Base-by-base conservation (phyloP, 2,888 invertebrate genomes). In the Diplazon laetatorius region DNA sequence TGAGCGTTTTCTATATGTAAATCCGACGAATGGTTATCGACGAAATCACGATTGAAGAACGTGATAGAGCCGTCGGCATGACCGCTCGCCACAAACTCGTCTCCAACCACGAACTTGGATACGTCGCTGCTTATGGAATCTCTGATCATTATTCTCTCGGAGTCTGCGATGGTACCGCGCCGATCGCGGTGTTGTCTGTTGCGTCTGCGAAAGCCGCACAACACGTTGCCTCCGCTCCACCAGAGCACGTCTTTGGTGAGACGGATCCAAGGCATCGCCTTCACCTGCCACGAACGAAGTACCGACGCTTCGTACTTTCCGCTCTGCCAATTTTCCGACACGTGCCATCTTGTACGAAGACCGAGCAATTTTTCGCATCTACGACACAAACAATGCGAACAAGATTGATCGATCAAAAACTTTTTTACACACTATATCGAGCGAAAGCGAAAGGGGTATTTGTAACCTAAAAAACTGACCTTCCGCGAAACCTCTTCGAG, bases 261-360 rank as follows among this genome's bases (percentile, higher is more conserved):
- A 59, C 91, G 89, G 8, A 94, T 82, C 91, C 93, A 93, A 48
- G 94, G 93, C 85, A 93, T 91, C 79, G 91, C 91, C 87, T 92
- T 93, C 50, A 87, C 88, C 4, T 86, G 86, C 60, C 92, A 91
- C 55, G 91, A 91, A 69, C 92, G 91, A 48, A 92, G 88, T 12
- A 91, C 86, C 35, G 88, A 89, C 79, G 93, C 93, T 12, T 88
- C 85, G 82, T 93, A 94, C 60, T 89, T 89, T 1, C 93, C 94
- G 57, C 88, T 89, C n/a, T 91, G 85, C 94, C 94, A 94, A 84
- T 94, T 94, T n/a, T 90, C 85, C 0, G 91, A 91, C 55, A 92
- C 89, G 39, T 91, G 86, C 90, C 91, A 87, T 85, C 91, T 87
- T 87, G 89, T 87, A 82, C 90, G 81, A 84, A 87, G 60, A 84